Percentiles rank a stretch among this genome's conserved stretches.
Evolutionary conservation across 2,113 vertebrate species (phyloP).

Genomic region (Dicaeum eximium): DNA sequence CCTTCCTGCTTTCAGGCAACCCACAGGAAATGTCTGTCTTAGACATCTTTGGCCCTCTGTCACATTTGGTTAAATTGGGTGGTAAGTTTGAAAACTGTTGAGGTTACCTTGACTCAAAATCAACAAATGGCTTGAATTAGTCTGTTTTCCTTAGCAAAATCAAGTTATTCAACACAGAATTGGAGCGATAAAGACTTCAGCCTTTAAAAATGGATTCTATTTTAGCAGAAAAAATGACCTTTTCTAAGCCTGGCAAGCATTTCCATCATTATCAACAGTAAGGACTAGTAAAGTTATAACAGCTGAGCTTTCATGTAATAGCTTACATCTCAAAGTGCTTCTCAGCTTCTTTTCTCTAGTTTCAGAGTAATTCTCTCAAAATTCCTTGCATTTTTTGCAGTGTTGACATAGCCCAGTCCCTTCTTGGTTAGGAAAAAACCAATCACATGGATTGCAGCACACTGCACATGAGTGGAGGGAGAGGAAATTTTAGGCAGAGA

Average conservation of each 20-base stretch:
- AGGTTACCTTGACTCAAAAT: not conserved
- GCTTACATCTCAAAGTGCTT: not conserved
- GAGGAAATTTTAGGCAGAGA: not conserved
- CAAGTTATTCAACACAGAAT: not conserved
- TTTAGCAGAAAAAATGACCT: not conserved
- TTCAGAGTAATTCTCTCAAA: not conserved
- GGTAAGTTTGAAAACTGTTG: not conserved
- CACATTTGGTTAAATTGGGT: not conserved
- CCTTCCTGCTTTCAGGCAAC: not conserved
- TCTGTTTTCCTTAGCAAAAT: not conserved
- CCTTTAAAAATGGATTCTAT: not conserved
- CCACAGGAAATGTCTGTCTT: not conserved
- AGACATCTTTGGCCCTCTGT: not conserved
- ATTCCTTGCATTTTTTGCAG: not conserved
- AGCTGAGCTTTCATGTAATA: not conserved
- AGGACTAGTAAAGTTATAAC: conserved; percentile 16
- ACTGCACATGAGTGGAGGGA: not conserved
- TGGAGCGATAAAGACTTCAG: not conserved
- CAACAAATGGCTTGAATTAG: not conserved
- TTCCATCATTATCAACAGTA: conserved; percentile 18
- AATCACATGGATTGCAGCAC: not conserved
- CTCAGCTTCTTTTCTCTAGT: not conserved
- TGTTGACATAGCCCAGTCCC: not conserved
- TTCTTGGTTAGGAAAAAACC: not conserved
- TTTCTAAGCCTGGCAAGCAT: not conserved